These are phyloP conservation scores for Hydropotes inermis DNA, from an alignment of 2,113 vertebrate genomes.

Conservation along the genomic window DNA sequence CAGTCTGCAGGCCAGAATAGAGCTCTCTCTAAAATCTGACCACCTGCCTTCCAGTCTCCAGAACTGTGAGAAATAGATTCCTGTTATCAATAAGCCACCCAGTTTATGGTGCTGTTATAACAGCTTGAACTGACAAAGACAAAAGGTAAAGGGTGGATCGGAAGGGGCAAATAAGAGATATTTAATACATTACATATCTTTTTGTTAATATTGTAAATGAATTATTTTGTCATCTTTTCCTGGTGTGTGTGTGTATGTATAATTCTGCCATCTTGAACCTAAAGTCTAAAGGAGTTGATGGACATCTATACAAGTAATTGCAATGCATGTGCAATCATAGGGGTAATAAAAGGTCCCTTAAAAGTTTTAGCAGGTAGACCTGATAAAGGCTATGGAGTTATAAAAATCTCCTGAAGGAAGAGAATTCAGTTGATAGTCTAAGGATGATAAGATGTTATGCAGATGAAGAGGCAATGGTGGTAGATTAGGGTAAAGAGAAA, in stretches of 20 bases:
- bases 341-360: not conserved
- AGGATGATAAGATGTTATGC: not conserved
- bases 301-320: not conserved
- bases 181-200: not conserved
- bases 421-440: not conserved
- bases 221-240: not conserved
- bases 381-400: not conserved
- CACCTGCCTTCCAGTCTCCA: not conserved
- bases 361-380: not conserved
- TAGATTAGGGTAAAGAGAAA: not conserved
- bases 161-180: not conserved
- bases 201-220: not conserved
- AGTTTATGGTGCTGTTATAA: not conserved
- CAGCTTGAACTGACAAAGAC: not conserved
- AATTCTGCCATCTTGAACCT: not conserved
- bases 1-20: not conserved
- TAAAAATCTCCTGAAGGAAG: not conserved
- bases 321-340: not conserved
- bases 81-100: not conserved
- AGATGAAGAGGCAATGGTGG: not conserved
- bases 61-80: not conserved
- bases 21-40: not conserved
- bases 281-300: not conserved
- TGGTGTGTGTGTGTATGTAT: not conserved
- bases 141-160: not conserved